Evolutionary conservation across 2,888 invertebrate genomes (phyloP), one percentile per base, ranked within the genome.

Genomic region (Euspilapteryx auroguttella): DNA sequence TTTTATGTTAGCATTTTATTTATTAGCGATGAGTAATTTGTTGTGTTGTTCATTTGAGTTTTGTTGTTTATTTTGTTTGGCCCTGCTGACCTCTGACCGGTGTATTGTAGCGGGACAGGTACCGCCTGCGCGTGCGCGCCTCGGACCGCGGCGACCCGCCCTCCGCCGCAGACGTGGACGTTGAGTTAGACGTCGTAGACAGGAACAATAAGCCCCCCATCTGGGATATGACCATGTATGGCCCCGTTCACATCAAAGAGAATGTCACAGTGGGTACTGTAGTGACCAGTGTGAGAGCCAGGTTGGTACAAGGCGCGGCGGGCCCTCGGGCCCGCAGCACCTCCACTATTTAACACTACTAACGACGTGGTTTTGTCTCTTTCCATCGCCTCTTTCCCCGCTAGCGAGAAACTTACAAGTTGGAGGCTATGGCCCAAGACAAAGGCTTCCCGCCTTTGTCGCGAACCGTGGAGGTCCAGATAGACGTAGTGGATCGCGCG

Each of bases 241-340:
- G 94, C 83, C 94, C 94, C 82, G 92, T 92, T 83, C 89, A 89
- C 87, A 91, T 94, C 86, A 89, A 88, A 85, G 94, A 95, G 89
- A 94, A 94, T 89, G 92, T 94, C 86, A 93, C 93, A 86, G 92
- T 94, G 85, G 94, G 94, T 86, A 93, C 93, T 81, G 89, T 91
- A 86, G 93, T 94, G 85, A 93, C 93, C 83, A 89, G 92, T 82
- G 89, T 94, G 81, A 94, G 94, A 88, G 94, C 94, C 84, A 93
- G 94, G 94, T 89, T 89, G 87, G 89, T 89, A 89, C 88, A 71
- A 62, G 68, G 66, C 62, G 65, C 64, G 62, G 73, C 68, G 69
- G 68, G 69, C 63, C 58, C 41, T 36, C 45, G 62, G 73, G 65
- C 68, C 66, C 59, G 73, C 63, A 64, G 62, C 65, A 42, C 63